phyloP scores from a whole-genome alignment of 64 coral and sea anemone genomes.

The Hydrozoanthus tunicans region DNA sequence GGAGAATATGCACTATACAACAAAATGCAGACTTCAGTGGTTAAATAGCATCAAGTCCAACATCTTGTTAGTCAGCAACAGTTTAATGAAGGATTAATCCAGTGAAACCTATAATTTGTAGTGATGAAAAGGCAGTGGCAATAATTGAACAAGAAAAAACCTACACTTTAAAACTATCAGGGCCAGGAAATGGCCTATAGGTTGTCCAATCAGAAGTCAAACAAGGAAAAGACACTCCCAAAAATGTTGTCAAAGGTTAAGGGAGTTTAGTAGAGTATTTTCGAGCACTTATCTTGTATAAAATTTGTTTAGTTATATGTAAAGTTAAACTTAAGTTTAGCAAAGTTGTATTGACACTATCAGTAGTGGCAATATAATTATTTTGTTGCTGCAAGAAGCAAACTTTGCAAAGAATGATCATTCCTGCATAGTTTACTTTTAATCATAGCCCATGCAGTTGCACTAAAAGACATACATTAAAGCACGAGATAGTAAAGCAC shows the following conservation, averaged over 20 bases:
- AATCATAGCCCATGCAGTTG: neutral
- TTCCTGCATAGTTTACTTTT: neutral
- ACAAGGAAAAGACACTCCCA: neutral
- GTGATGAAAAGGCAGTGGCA: too few species aligned
- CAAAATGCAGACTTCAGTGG: neutral
- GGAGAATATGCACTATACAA: neutral
- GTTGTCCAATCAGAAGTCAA: neutral
- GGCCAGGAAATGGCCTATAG: too few species aligned
- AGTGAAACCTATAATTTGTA: too few species aligned
- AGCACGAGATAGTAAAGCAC: neutral
- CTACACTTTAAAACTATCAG: too few species aligned
- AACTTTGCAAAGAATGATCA: neutral
- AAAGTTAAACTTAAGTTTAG: too few species aligned
- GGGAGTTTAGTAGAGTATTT: too few species aligned
- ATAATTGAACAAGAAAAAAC: too few species aligned
- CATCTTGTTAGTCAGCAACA: neutral
- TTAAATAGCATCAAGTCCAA: neutral
- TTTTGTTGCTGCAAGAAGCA: constrained; percentile 7
- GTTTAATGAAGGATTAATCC: neutral
- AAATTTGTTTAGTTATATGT: too few species aligned
- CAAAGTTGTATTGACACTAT: too few species aligned
- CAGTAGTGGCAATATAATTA: neutral
- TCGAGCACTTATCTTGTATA: too few species aligned
- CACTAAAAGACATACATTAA: neutral
- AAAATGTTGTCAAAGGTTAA: neutral